Evolutionary conservation across 2,113 vertebrate species (phyloP), one percentile per base, ranked within the genome.

Genomic region (Xiphias gladius): DNA sequence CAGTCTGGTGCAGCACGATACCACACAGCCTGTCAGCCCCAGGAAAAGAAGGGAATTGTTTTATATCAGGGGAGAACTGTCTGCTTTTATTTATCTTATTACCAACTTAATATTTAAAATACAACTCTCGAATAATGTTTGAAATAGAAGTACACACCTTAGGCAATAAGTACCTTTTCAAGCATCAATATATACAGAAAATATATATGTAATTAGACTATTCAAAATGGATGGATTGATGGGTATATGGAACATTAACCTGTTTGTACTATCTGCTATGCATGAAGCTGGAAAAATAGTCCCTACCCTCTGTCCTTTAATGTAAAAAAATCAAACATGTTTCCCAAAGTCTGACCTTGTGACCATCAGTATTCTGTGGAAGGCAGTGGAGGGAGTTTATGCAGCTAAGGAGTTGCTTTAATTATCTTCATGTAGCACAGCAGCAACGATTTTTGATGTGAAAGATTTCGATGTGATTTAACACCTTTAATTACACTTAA

Each of bases 1-100:
- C 85, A 82, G 90, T 88, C 86, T 85, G 85, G 48, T 73, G 55
- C 82, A 41, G 83, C 78, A 85, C 83, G 90, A 85, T 76, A 73
- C 83, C 88, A 73, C 17, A 3, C 80, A 74, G 78, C 76, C 85
- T 81, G 85, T 86, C 88, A 86, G 68, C 77, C 50, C 37, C 55
- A 4, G 58, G 72, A 73, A 59, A 37, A 48, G 22, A 48, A 22
- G 55, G 79, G 69, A 68, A 87, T 70, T 62, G 58, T 39, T 82
- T 82, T 19, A 79, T 78, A 46, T 83, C 62, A 78, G 61, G 30
- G 67, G 70, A 81, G 37, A 70, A 37, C 17, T 16, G n/a, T 43
- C 30, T 72, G 65, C 20, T 59, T 65, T 59, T n/a, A 57, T 50
- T 58, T 24, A 39, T 85, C 64, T 55, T 43, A 72, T 64, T 55